A percentile compares a stretch with the other conserved stretches of the same genome.
phyloP scores from a whole-genome alignment of 2,888 invertebrate genomes.

The Dexiosoma caninum region DNA sequence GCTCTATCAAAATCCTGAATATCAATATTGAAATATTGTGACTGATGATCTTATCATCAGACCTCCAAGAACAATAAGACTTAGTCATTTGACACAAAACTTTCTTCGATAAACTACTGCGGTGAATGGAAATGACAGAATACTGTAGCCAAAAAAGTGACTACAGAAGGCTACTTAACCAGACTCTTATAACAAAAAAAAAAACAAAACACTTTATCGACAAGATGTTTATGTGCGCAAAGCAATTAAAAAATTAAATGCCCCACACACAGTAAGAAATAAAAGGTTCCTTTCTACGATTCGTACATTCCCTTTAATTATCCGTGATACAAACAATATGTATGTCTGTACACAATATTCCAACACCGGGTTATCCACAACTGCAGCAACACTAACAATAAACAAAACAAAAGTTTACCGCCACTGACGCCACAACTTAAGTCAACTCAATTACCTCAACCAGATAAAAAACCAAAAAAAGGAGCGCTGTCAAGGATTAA shows the following conservation, averaged over 20 bases:
- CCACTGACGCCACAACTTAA: constrained; percentile 61
- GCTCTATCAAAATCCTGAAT: no score
- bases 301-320: constrained; percentile 45
- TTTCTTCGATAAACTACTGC: no score
- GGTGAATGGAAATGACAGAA: no score
- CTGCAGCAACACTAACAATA: not conserved
- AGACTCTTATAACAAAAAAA: constrained; percentile 46
- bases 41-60: no score
- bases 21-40: no score
- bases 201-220: constrained; percentile 11
- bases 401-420: constrained; percentile 51
- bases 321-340: constrained; percentile 49
- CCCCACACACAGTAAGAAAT: constrained; percentile 45
- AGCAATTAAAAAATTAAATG: constrained; percentile 62
- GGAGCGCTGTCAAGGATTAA: constrained; percentile 63
- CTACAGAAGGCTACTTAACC: constrained; percentile 41
- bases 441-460: constrained; percentile 64
- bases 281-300: not conserved
- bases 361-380: constrained; percentile 25
- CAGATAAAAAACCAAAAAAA: constrained; percentile 41
- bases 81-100: no score
- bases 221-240: constrained; percentile 44
- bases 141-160: not conserved
- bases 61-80: no score
- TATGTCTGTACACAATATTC: constrained; percentile 21